Conservation (phyloP, 2,113 vertebrate species). For the Halcyon senegalensis region DNA sequence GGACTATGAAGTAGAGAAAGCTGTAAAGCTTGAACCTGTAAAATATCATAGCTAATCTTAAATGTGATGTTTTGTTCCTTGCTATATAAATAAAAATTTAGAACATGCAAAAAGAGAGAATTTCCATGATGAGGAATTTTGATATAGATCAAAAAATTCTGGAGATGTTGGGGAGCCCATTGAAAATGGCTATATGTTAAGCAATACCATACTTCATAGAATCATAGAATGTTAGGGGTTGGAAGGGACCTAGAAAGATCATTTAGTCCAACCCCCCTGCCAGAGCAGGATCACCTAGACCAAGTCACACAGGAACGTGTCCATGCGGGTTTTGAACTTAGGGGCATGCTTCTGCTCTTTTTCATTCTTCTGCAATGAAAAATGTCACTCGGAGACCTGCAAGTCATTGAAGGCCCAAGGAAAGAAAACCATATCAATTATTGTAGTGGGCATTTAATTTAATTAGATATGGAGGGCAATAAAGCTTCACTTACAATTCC, state of each 20-base stretch:
- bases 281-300: too few species aligned
- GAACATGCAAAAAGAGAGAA: background rate
- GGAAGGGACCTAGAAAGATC: too few species aligned
- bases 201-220: background rate
- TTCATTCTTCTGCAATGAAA: background rate
- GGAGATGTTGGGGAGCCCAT: background rate
- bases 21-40: background rate
- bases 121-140: background rate
- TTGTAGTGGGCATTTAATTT: background rate
- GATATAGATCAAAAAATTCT: background rate
- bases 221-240: too few species aligned
- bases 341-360: background rate
- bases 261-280: too few species aligned
- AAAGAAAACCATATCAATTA: background rate
- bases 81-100: background rate
- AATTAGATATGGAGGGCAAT: background rate
- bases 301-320: too few species aligned
- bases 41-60: background rate
- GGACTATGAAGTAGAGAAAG: background rate
- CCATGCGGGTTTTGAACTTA: background rate
- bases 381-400: background rate
- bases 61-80: background rate
- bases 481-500: background rate
- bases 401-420: background rate
- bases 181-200: background rate